Evolutionary conservation across 2,888 invertebrate genomes (phyloP), one percentile per base, ranked within the genome.

Genomic region (Drosophila merina): DNA sequence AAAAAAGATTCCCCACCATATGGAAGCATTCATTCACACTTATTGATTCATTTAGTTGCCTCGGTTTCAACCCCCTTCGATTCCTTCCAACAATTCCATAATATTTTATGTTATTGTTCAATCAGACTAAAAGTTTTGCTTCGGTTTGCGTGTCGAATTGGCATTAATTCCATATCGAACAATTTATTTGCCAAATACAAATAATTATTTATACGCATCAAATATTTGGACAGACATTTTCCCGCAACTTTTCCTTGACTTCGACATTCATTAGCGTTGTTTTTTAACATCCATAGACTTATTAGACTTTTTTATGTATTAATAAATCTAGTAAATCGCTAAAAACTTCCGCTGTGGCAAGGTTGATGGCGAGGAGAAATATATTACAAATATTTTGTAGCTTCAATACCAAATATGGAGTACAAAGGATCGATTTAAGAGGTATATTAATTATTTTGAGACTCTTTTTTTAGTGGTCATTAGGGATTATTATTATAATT

Each of bases 161-260:
- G 78, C 76, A 82, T 85, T 77, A 76, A 67, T 76, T 72, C 68
- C 70, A 76, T 60, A 74, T 69, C 68, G 66, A 76, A 64, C 79
- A 71, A 74, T 77, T 82, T 67, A 74, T 77, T 85, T 75, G 69
- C 57, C 74, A 72, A 82, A 85, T 59, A 81, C 77, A 75, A 81
- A 75, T 75, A 60, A 74, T 82, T 85, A 74, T 77, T 76, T 81
- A 76, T 74, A 56, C 81, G 84, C 77, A 58, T 74, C 76, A 67
- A 64, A 64, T 71, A 56, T 64, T 70, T 45, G 52, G 45, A 59
- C 58, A 2, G 2, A 55, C 45, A 54, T 69, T 68, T 68, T 75
- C 68, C 67, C 69, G 60, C 47, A 58, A 56, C 54, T 48, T 73
- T 64, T 49, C 55, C 69, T 66, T 66, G 14, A 14, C 14, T 14